Percentiles rank a stretch among this genome's conserved stretches.
Evolutionary conservation across 2,888 invertebrate species (phyloP).

Genomic region (Nomada fabriciana): DNA sequence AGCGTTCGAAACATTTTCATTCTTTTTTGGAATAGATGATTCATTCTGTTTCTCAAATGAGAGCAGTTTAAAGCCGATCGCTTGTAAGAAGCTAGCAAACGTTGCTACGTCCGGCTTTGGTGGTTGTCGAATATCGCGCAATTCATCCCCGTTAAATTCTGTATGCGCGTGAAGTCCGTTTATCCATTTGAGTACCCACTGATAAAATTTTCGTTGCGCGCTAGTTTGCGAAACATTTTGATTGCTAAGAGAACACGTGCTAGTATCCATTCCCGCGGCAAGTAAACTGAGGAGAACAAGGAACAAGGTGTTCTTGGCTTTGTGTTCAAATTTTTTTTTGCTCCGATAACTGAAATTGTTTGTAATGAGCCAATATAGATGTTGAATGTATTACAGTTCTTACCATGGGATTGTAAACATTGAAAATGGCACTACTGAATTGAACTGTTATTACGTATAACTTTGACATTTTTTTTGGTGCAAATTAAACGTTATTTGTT

Average conservation of each 20-base stretch:
- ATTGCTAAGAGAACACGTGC: conserved; percentile 14
- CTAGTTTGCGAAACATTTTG: conserved; percentile 32
- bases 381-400: neutral
- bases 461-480: neutral
- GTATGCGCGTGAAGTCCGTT: conserved; percentile 41
- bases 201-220: conserved; percentile 71
- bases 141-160: conserved; percentile 53
- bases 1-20: neutral
- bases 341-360: conserved; percentile 12
- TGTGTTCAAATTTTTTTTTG: conserved; percentile 35
- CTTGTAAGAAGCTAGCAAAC: conserved; percentile 77
- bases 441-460: neutral
- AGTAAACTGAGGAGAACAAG: conserved; percentile 17
- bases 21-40: neutral
- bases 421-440: neutral
- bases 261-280: conserved; percentile 39
- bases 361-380: neutral
- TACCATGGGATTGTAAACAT: neutral
- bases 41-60: conserved; percentile 71
- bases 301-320: neutral
- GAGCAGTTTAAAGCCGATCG: conserved; percentile 78
- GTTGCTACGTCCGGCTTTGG: conserved; percentile 74
- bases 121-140: conserved; percentile 26
- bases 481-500: neutral
- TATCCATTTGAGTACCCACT: conserved; percentile 76